Percentiles rank a stretch among this genome's conserved stretches.
Conservation (phyloP, 2,888 invertebrate genomes). For the Polietes domitor region DNA sequence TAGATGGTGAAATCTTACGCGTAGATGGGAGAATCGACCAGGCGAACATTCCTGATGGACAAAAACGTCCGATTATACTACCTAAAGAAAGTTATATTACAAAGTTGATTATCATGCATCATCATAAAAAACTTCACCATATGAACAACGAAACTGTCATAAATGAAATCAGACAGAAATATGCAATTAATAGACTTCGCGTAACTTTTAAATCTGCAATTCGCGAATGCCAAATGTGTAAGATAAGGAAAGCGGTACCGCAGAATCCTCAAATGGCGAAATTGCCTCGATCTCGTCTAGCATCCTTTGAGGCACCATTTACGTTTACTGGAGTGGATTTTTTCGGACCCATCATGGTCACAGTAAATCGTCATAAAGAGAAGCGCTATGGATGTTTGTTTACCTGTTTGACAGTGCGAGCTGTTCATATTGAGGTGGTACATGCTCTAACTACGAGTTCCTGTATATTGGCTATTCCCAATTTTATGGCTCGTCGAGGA, state of each 20-base stretch:
- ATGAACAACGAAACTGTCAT: conserved; percentile 43
- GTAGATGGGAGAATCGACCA: conserved; percentile 23
- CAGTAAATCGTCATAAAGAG: conserved; percentile 35
- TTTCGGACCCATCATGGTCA: conserved; percentile 46
- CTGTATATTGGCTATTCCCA: too few relatives aligned
- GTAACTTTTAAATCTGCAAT: too few relatives aligned
- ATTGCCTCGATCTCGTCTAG: too few relatives aligned
- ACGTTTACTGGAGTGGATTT: too few relatives aligned
- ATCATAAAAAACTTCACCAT: background rate
- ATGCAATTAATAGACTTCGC: too few relatives aligned
- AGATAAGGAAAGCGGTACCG: too few relatives aligned
- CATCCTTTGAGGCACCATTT: conserved; percentile 47
- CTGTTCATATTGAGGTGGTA: conserved; percentile 41
- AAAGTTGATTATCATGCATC: background rate
- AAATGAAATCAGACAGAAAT: too few relatives aligned
- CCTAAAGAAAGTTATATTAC: conserved; percentile 5
- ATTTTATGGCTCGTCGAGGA: too few relatives aligned
- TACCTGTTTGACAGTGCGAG: conserved; percentile 34
- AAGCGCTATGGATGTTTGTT: conserved; percentile 47
- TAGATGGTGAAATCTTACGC: background rate
- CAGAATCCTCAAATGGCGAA: too few relatives aligned
- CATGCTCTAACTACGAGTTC: too few relatives aligned
- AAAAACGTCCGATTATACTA: conserved; percentile 20
- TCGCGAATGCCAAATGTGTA: too few relatives aligned
- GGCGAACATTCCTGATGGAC: background rate